Evolutionary conservation across 1,140 invertebrate genomes (phyloP).

Genomic region (Epicauta chinensis): DNA sequence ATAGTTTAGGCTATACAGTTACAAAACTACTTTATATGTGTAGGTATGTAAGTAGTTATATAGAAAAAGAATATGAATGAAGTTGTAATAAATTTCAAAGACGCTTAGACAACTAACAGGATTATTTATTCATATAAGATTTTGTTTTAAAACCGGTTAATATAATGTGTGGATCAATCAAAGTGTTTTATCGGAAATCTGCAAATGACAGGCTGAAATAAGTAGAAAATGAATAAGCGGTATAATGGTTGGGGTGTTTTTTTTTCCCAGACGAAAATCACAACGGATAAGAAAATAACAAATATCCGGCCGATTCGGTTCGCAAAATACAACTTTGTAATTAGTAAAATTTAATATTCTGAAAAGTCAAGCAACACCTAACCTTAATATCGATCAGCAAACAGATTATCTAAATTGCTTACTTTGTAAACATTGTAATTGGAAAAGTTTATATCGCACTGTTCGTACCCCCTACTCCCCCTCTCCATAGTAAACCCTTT

Average conservation of each 20-base stretch:
- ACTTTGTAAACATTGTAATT: constrained; percentile 36
- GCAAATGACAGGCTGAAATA: too few species aligned
- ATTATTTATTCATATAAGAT: too few species aligned
- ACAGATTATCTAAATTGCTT: constrained; percentile 38
- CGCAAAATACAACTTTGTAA: constrained; percentile 22
- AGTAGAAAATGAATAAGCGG: too few species aligned
- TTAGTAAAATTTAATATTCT: constrained; percentile 27
- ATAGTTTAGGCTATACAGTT: constrained; percentile 9
- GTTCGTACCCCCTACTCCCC: neutral
- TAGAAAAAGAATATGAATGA: too few species aligned
- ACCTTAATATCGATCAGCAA: constrained; percentile 31
- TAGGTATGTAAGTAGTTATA: too few species aligned
- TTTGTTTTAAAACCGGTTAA: too few species aligned
- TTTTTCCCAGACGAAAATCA: neutral
- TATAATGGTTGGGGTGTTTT: too few species aligned
- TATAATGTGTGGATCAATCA: too few species aligned
- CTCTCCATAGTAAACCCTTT: constrained; percentile 1
- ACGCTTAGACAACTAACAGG: too few species aligned
- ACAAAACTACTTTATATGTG: too few species aligned
- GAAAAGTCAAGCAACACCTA: constrained; percentile 26
- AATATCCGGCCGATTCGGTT: constrained; percentile 20
- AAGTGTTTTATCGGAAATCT: too few species aligned
- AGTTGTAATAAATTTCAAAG: too few species aligned
- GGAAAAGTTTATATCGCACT: constrained; percentile 30
- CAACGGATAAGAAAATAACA: constrained; percentile 11